Base-by-base conservation (phyloP, 2,888 invertebrate genomes). In the Macrophya alboannulata region DNA sequence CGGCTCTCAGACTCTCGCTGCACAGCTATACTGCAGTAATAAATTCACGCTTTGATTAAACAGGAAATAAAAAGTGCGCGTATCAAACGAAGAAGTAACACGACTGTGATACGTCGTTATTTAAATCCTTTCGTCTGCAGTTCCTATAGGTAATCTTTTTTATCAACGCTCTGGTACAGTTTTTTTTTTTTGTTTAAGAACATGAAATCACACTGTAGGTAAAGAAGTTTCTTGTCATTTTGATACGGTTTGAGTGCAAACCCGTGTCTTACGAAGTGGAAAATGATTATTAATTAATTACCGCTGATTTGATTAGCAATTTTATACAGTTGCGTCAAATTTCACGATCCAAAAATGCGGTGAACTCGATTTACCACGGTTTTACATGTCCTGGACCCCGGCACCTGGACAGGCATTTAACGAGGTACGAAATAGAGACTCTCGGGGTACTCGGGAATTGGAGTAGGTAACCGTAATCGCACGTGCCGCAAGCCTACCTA, bases 401-500 rank as follows among this genome's bases (percentile, higher is more conserved):
- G 59, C 25, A 0, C 10, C 25, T 62, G 62, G 10, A 62, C 37
- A 25, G 12, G 12, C 37, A 68, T 37, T 68, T 68, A 25, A 62
- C 37, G 45, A 43, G 25, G 77, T 55, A 77, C 6, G 25, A 37
- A 37, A 37, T 37, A 31, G 31, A 17, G 21, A 43, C 55, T 21
- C 15, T 43, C 9, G 9, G 12, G 43, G 37, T 37, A 31, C 21
- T 9, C 59, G 86, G 84, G 81, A 86, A 82, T 87, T 85, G 86
- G 84, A 85, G 48, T 71, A 87, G 85, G 48, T 71, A 87, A 85
- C 79, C 86, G 45, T 87, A 86, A 87, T 86, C 86, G 86, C 86
- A 86, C 86, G 85, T 84, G 85, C 86, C 88, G 85, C 88, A 86
- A 86, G 87, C 86, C 84, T 86, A 43, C 72, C 76, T 87, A 88